These are phyloP conservation scores for Ormyrus pomaceus DNA, from an alignment of 2,888 invertebrate genomes.

Conservation along the genomic window DNA sequence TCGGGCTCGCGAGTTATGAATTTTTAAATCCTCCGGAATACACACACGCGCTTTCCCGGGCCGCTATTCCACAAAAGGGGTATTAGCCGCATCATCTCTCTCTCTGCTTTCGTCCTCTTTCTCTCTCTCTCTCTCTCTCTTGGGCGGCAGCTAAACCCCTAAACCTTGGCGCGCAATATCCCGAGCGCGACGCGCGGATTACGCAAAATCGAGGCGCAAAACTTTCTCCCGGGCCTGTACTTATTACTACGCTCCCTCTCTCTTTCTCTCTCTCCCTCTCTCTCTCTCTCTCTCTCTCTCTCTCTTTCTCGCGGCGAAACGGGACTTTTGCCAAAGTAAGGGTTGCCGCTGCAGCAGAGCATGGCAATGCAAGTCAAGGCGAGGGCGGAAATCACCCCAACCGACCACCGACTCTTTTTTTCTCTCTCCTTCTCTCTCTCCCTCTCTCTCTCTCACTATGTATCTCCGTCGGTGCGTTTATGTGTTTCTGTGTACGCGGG, in stretches of 20 bases:
- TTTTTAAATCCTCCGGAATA: constrained; percentile 25
- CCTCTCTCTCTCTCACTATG: background rate
- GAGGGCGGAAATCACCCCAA: constrained; percentile 63
- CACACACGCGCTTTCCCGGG: background rate
- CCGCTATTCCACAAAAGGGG: background rate
- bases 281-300: constrained; percentile 54
- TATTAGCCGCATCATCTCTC: constrained; percentile 14
- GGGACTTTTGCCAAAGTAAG: constrained; percentile 65
- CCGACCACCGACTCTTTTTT: constrained; percentile 42
- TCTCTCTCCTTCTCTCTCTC: background rate
- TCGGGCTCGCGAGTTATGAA: constrained; percentile 24
- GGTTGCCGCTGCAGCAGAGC: constrained; percentile 67
- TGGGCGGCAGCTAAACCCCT: background rate
- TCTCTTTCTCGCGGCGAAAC: constrained; percentile 56
- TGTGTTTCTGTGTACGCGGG: background rate
- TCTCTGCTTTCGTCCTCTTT: background rate
- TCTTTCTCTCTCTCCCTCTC: constrained; percentile 36
- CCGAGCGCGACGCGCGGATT: background rate
- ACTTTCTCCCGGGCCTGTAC: constrained; percentile 60
- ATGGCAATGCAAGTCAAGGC: constrained; percentile 63
- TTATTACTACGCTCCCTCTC: constrained; percentile 57
- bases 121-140: background rate
- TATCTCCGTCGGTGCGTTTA: background rate
- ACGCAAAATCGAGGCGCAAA: constrained; percentile 21
- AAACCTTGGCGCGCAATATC: too few relatives aligned